phyloP scores from a whole-genome alignment of 2,888 invertebrate genomes.

The Polyploca ridens region DNA sequence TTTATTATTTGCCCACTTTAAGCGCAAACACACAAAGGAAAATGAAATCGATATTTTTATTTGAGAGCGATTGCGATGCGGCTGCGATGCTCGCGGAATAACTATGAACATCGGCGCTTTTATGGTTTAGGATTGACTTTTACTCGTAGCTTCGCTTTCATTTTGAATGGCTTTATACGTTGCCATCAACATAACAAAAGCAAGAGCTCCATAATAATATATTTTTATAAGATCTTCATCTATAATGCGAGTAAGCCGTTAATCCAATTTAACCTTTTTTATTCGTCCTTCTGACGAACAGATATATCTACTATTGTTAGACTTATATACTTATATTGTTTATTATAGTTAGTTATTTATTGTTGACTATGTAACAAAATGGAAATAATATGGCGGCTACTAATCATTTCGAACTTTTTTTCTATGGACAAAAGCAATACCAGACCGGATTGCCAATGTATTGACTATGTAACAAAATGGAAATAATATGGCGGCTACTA shows the following conservation, averaged over 20 bases:
- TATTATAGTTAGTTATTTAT: too few species aligned
- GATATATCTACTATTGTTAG: too few species aligned
- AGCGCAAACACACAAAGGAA: constrained; percentile 53
- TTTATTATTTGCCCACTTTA: constrained; percentile 55
- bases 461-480: too few species aligned
- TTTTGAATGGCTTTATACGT: constrained; percentile 12
- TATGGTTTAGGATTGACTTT: constrained; percentile 24
- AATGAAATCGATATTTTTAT: constrained; percentile 62
- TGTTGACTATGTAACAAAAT: too few species aligned
- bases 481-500: too few species aligned
- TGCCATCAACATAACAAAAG: neutral
- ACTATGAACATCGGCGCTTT: constrained; percentile 39
- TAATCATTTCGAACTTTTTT: too few species aligned
- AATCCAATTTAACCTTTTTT: neutral
- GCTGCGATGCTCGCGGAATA: constrained; percentile 48
- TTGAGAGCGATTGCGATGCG: constrained; percentile 39
- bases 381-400: too few species aligned
- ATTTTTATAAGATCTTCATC: constrained; percentile 2
- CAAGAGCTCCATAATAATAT: neutral
- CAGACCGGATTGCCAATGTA: too few species aligned
- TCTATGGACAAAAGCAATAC: too few species aligned
- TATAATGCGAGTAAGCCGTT: neutral
- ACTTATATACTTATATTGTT: too few species aligned
- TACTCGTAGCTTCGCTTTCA: constrained; percentile 10
- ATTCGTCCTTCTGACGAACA: too few species aligned